Percentiles rank a stretch among this genome's conserved stretches.
Evolutionary conservation across 2,113 vertebrate species (phyloP).

Genomic region (Meles meles): DNA sequence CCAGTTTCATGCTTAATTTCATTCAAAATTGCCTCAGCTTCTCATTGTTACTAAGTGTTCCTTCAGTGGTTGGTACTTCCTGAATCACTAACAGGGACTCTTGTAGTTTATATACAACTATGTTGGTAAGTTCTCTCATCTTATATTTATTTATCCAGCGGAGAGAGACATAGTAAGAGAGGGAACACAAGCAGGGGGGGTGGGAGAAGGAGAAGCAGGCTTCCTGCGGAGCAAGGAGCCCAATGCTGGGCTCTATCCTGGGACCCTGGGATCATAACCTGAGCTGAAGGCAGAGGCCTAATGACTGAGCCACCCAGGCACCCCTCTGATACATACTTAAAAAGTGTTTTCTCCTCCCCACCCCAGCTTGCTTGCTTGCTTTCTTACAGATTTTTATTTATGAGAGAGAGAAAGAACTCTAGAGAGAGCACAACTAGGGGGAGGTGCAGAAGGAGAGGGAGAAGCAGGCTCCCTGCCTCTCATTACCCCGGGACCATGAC

Average conservation of each 20-base stretch:
- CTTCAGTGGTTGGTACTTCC: neutral
- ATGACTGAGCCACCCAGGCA: too few relatives aligned
- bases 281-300: too few relatives aligned
- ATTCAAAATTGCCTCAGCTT: conserved; percentile 37
- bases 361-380: neutral
- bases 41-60: neutral
- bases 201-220: too few relatives aligned
- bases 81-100: neutral
- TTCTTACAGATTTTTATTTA: neutral
- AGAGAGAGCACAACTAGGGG: neutral
- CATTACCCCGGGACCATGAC: neutral
- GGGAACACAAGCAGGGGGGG: too few relatives aligned
- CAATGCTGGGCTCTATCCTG: too few relatives aligned
- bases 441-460: neutral
- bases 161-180: too few relatives aligned
- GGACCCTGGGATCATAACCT: too few relatives aligned
- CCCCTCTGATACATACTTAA: neutral
- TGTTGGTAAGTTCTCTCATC: conserved; percentile 35
- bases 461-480: neutral
- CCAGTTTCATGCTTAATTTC: conserved; percentile 15
- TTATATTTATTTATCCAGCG: neutral
- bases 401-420: neutral
- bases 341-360: neutral
- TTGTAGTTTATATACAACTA: neutral
- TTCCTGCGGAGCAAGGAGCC: too few relatives aligned